Conservation (phyloP, 1,140 invertebrate genomes). For the Reticulitermes speratus region DNA sequence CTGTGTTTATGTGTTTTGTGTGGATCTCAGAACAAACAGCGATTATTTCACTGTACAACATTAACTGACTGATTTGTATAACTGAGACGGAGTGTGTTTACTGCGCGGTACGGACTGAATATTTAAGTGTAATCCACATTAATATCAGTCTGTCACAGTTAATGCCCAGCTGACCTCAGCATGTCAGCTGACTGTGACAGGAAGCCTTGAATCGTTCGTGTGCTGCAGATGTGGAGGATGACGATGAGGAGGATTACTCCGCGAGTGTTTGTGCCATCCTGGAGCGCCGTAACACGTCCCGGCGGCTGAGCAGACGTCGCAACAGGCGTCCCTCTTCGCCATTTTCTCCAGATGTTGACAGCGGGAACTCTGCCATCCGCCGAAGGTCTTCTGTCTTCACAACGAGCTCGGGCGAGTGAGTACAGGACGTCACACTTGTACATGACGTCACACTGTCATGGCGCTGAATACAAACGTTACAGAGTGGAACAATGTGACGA, state of each 20-base stretch:
- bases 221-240: conserved; percentile 49
- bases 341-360: conserved; percentile 56
- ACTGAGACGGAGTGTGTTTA: no score
- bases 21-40: no score
- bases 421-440: conserved; percentile 34
- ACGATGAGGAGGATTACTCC: conserved; percentile 77
- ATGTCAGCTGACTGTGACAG: not conserved
- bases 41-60: no score
- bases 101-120: no score
- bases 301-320: conserved; percentile 56
- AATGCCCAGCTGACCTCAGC: no score
- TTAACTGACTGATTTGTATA: no score
- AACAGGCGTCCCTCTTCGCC: conserved; percentile 68
- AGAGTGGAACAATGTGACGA: no score
- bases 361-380: conserved; percentile 44
- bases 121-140: no score
- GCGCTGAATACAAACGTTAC: no score
- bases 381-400: conserved; percentile 78
- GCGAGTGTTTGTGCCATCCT: conserved; percentile 78
- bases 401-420: conserved; percentile 82
- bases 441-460: no score
- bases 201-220: not conserved
- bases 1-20: no score
- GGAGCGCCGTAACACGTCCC: conserved; percentile 65
- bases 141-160: no score